Conservation (phyloP, 2,888 invertebrate species). For the Drosophila percnosoma region DNA sequence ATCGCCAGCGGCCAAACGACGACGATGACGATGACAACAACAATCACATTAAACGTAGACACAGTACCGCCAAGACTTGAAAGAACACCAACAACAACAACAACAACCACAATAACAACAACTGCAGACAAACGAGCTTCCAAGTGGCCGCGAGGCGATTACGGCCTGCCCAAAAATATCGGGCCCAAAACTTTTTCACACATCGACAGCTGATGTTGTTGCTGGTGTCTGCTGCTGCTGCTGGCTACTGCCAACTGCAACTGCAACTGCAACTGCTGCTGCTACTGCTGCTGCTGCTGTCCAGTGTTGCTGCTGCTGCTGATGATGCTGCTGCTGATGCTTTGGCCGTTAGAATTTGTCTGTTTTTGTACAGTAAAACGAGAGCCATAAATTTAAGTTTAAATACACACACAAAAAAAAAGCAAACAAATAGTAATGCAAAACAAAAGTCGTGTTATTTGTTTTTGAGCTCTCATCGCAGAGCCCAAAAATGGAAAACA, state of each 20-base stretch:
- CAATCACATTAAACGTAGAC: constrained; percentile 33
- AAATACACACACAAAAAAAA: constrained; percentile 41
- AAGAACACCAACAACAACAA: constrained; percentile 44
- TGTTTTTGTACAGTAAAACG: constrained; percentile 74
- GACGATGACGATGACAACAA: constrained; percentile 23
- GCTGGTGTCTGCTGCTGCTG: constrained; percentile 31
- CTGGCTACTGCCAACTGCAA: constrained; percentile 15
- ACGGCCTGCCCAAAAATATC: constrained; percentile 10
- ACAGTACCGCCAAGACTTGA: constrained; percentile 36
- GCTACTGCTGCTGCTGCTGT: constrained; percentile 33
- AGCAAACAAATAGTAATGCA: constrained; percentile 47
- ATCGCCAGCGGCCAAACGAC: constrained; percentile 42
- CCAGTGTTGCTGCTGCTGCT: constrained; percentile 25
- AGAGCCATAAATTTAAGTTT: constrained; percentile 78
- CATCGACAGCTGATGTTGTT: constrained; percentile 34
- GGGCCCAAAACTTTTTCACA: constrained; percentile 20
- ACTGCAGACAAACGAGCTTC: constrained; percentile 67
- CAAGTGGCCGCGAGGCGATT: constrained; percentile 60
- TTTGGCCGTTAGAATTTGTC: constrained; percentile 69
- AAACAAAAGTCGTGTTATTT: constrained; percentile 65
- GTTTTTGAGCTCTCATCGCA: constrained; percentile 51
- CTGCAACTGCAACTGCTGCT: constrained; percentile 32
- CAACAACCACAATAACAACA: constrained; percentile 25
- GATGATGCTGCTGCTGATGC: constrained; percentile 36
- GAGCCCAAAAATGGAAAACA: constrained; percentile 53